These are phyloP conservation scores for Pelagia noctiluca DNA, from an alignment of 30 jellyfish, hydroid and myxozoan genomes.

Conservation along the genomic window DNA sequence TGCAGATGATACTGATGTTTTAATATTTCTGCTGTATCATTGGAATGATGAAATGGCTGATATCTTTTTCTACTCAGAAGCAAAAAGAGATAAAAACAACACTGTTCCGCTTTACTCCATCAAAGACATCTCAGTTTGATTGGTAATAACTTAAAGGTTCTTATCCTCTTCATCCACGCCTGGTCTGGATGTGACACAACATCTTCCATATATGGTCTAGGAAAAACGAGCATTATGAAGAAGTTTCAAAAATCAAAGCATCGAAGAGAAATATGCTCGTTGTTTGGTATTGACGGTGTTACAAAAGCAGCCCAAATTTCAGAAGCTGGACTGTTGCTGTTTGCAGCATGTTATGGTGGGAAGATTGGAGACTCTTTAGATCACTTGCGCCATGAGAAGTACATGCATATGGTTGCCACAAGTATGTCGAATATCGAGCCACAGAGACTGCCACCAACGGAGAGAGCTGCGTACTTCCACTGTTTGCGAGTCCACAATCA, in stretches of 20 bases:
- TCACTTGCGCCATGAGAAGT: slow-evolving; percentile 10
- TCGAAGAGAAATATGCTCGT: slow-evolving; percentile 4
- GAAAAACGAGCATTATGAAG: slow-evolving; percentile 17
- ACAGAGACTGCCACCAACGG: slow-evolving; percentile 38
- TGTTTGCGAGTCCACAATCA: slow-evolving; percentile 23
- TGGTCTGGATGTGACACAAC: slow-evolving; percentile 53
- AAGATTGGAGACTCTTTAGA: slow-evolving; percentile 4
- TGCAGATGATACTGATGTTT: slow-evolving; percentile 43
- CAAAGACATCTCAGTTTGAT: slow-evolving; percentile 14
- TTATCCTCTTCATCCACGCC: slow-evolving; percentile 32
- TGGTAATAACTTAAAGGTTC: slow-evolving; percentile 15
- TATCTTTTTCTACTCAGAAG: slow-evolving; percentile 24
- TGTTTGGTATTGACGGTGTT: slow-evolving; percentile 8
- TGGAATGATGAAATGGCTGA: slow-evolving; percentile 22
- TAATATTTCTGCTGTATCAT: slow-evolving; percentile 17
- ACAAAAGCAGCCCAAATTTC: slow-evolving; percentile 19
- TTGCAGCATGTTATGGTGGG: slow-evolving; percentile 20
- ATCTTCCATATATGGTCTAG: slow-evolving; percentile 14
- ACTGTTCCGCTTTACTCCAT: slow-evolving; percentile 10
- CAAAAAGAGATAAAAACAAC: slow-evolving; percentile 20
- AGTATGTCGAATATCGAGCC: slow-evolving; percentile 17
- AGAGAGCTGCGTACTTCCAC: slow-evolving; percentile 45
- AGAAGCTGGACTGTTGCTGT: slow-evolving; percentile 18
- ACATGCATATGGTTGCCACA: slow-evolving; percentile 23
- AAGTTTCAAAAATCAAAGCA: slow-evolving; percentile 11